phyloP scores from a whole-genome alignment of 2,797 vertebrate genomes.

The Myotis myotis region DNA sequence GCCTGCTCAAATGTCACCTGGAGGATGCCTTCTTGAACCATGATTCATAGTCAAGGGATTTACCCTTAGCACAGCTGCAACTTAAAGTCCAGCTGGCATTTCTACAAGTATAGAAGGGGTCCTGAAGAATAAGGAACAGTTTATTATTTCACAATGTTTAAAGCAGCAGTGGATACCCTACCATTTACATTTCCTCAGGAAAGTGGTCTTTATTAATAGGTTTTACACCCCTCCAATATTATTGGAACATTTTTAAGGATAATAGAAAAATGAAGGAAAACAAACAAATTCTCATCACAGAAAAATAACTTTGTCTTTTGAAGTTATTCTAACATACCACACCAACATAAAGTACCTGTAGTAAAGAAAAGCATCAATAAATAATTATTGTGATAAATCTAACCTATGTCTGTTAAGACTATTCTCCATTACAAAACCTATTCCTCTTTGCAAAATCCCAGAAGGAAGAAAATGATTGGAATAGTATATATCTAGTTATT shows the following conservation, averaged over 20 bases:
- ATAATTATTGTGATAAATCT: constrained; percentile 68
- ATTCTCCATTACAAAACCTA: constrained; percentile 51
- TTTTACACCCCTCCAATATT: constrained; percentile 3
- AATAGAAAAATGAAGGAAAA: constrained; percentile 66
- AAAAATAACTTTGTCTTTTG: constrained; percentile 56
- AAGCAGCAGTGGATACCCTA: not conserved
- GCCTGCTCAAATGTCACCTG: not conserved
- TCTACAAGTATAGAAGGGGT: not conserved
- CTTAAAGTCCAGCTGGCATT: constrained; percentile 11
- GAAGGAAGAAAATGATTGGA: constrained; percentile 66
- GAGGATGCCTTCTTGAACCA: not conserved
- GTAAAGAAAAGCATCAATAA: constrained; percentile 69
- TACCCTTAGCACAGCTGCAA: constrained; percentile 2
- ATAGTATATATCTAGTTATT: constrained; percentile 53
- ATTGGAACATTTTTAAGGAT: not conserved
- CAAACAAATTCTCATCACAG: constrained; percentile 59
- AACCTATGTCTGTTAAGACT: constrained; percentile 42
- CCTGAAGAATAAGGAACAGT: not conserved
- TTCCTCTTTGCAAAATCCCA: constrained; percentile 60
- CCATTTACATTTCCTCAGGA: constrained; percentile 25
- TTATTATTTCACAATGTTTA: not conserved
- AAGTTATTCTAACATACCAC: constrained; percentile 54
- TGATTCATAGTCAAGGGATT: not conserved
- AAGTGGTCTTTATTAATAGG: constrained; percentile 43
- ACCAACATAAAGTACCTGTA: constrained; percentile 9